Evolutionary conservation across 2,797 vertebrate genomes (phyloP).

Genomic region (Leptodactylus fallax): DNA sequence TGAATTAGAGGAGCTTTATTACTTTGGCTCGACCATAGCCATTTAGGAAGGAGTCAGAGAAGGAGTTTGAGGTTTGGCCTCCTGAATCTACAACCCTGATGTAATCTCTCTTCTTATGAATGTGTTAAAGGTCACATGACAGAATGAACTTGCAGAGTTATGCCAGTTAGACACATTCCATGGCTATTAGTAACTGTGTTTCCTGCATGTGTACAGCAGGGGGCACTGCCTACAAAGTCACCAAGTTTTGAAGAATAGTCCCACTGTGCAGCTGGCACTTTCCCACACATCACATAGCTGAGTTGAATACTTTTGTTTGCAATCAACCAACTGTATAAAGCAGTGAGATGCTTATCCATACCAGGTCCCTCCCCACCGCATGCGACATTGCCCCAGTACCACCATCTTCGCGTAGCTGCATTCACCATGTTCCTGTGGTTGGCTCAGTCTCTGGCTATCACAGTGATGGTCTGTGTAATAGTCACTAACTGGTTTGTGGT

Average conservation of each 20-base stretch:
- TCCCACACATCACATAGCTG: constrained; percentile 50
- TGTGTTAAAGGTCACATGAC: too few species aligned
- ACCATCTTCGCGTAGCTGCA: not conserved
- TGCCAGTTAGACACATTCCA: too few species aligned
- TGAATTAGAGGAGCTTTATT: too few species aligned
- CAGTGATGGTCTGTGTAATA: constrained; percentile 56
- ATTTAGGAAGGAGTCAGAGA: too few species aligned
- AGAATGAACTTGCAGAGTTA: too few species aligned
- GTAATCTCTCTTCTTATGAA: too few species aligned
- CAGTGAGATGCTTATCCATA: not conserved
- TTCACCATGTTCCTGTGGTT: constrained; percentile 24
- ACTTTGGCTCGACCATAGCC: too few species aligned
- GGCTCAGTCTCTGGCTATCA: constrained; percentile 49
- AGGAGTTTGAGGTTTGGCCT: too few species aligned
- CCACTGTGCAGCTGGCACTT: not conserved
- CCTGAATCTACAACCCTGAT: too few species aligned
- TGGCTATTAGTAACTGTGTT: not conserved
- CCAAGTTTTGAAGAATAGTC: not conserved
- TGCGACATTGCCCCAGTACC: not conserved
- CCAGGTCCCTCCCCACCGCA: not conserved
- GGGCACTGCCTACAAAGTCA: not conserved
- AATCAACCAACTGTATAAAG: constrained; percentile 27
- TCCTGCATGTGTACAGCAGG: not conserved
- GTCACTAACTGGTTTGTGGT: constrained; percentile 61
- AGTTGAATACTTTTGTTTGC: constrained; percentile 34